Percentiles rank a stretch among this genome's conserved stretches.
phyloP scores from a whole-genome alignment of 2,888 invertebrate genomes.

The Hecatera dysodea region DNA sequence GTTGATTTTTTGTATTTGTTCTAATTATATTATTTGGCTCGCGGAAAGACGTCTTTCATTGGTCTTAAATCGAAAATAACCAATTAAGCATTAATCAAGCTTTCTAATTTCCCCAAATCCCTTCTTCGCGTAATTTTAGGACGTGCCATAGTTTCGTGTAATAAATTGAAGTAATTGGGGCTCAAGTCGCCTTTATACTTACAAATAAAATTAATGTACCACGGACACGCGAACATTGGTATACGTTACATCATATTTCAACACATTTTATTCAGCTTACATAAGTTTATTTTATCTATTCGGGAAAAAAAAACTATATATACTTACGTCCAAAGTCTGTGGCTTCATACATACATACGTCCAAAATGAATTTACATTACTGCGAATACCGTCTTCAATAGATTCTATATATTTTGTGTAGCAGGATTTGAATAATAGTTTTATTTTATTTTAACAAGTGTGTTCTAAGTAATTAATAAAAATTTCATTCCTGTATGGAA shows the following conservation, averaged over 20 bases:
- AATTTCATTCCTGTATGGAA: no score
- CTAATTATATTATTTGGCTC: background rate
- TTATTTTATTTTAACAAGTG: background rate
- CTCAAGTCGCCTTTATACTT: constrained; percentile 29
- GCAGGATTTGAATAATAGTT: no score
- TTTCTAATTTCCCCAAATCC: constrained; percentile 29
- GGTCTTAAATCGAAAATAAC: constrained; percentile 1
- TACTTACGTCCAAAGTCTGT: no score
- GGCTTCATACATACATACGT: no score
- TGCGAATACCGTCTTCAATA: no score
- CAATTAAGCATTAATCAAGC: constrained; percentile 12
- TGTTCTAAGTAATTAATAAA: no score
- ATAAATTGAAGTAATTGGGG: constrained; percentile 55
- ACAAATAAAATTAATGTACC: constrained; percentile 48
- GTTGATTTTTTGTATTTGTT: background rate
- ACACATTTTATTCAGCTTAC: constrained; percentile 9
- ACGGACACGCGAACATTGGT: constrained; percentile 50
- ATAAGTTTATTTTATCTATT: no score
- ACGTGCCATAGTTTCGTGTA: constrained; percentile 32
- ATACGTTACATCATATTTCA: constrained; percentile 28
- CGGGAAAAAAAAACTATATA: no score
- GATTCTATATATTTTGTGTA: no score
- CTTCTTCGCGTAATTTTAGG: constrained; percentile 24
- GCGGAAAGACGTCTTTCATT: background rate
- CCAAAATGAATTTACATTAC: no score